Evolutionary conservation across 2,888 invertebrate genomes (phyloP).

Genomic region (Gymnosoma rotundatum): DNA sequence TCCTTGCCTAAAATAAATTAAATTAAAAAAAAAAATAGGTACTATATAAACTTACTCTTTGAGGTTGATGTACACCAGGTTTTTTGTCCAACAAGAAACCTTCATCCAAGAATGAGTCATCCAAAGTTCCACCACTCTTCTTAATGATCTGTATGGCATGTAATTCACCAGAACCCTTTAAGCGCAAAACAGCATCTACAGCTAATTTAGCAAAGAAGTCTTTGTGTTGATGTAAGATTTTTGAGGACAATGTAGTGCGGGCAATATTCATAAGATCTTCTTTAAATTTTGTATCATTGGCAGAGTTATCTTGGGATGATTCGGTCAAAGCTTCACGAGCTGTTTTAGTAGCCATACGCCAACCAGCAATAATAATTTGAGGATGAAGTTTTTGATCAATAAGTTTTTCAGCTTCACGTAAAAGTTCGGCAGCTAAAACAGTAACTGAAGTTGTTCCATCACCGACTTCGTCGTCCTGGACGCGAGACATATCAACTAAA

Average conservation of each 20-base stretch:
- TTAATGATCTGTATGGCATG: conserved; percentile 99
- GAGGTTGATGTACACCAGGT: conserved; percentile 98
- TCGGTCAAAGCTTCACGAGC: conserved; percentile 92
- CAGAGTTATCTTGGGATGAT: conserved; percentile 91
- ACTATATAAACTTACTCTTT: conserved; percentile 83
- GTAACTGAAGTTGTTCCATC: conserved; percentile 99
- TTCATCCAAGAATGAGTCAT: conserved; percentile 97
- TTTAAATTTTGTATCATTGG: conserved; percentile 89
- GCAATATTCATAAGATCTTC: conserved; percentile 98
- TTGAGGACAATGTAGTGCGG: conserved; percentile 97
- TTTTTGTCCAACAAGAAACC: conserved; percentile 98
- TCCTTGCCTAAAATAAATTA: not conserved
- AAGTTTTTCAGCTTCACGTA: conserved; percentile 97
- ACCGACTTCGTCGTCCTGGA: conserved; percentile 99
- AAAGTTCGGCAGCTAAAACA: conserved; percentile 93
- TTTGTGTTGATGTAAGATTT: conserved; percentile 98
- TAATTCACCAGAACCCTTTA: conserved; percentile 97
- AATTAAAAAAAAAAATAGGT: not conserved
- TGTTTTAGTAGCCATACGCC: conserved; percentile 93
- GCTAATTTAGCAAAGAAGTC: conserved; percentile 97
- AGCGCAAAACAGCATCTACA: conserved; percentile 96
- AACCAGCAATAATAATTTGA: conserved; percentile 98
- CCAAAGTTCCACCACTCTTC: conserved; percentile 95
- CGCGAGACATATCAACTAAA: conserved; percentile 98
- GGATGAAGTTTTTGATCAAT: conserved; percentile 98